Conservation (phyloP, 2,888 invertebrate genomes). For the Patella depressa region DNA sequence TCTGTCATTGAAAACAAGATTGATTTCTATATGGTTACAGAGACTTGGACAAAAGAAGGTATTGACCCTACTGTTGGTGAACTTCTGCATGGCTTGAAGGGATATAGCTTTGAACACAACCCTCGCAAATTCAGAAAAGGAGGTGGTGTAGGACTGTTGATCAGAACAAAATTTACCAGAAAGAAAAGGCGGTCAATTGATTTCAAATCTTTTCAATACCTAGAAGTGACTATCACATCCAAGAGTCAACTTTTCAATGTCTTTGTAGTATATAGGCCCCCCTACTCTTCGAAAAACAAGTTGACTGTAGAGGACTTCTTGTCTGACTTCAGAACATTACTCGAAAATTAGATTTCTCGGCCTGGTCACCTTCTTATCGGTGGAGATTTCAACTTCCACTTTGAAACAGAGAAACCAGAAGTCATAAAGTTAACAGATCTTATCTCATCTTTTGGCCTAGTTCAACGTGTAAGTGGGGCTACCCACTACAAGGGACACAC, state of each 20-base stretch:
- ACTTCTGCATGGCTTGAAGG: background rate
- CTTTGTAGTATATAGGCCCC: slow-evolving; percentile 1
- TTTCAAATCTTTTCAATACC: slow-evolving; percentile 1
- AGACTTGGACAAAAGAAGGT: background rate
- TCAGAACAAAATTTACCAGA: background rate
- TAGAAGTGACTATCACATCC: background rate
- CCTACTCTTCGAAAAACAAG: too few species aligned
- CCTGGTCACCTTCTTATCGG: background rate
- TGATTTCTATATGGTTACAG: background rate
- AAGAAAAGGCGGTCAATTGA: background rate
- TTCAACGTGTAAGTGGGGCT: too few species aligned
- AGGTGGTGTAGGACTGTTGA: background rate
- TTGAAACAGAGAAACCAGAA: background rate
- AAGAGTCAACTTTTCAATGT: background rate
- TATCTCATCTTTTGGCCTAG: background rate
- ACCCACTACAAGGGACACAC: background rate
- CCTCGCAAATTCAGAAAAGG: slow-evolving; percentile 6
- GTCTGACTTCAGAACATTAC: too few species aligned
- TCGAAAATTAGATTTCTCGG: too few species aligned
- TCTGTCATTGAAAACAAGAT: slow-evolving; percentile 15
- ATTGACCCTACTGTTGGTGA: slow-evolving; percentile 2
- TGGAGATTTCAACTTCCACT: slow-evolving; percentile 3
- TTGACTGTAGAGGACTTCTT: too few species aligned
- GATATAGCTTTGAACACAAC: background rate
- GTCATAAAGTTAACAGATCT: background rate